Base-by-base conservation (phyloP, 1,140 invertebrate genomes). In the Hylaeus anthracinus region DNA sequence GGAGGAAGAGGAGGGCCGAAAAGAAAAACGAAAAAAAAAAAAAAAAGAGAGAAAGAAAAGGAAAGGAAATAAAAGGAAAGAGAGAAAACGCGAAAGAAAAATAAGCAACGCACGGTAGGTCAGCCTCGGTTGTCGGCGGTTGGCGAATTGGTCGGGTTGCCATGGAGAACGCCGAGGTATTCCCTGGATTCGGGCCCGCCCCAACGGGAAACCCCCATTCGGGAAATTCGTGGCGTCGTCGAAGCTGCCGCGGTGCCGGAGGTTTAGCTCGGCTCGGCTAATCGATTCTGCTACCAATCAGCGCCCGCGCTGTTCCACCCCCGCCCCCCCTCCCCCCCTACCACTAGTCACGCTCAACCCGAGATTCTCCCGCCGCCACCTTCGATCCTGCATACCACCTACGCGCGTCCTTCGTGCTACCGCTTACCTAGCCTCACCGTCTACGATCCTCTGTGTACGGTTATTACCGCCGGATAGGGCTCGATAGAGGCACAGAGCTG, bases 121-220 rank as follows among this genome's bases (percentile, higher is more conserved):
- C 89, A 92, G 84, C 85, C 89, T 90, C 84, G 85, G 86, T 86
- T 88, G 91, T 88, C 88, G 88, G 88, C 87, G 92, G 91, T 92
- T 92, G 91, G 91, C 90, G 91, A 92, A 92, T 92, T 90, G 90
- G 86, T 91, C 87, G 90, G 90, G 91, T 91, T 90, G 90, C 90
- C 88, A 91, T 90, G 90, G 90, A 88, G 90, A 91, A 87, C 89
- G 90, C 80, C 82, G 81, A 87, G 88, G 90, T 89, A 89, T 90
- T 90, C 86, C 89, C 88, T 88, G 87, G 84, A 90, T 90, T 88
- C 88, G 88, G 90, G 83, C 87, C 89, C 90, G 90, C 90, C 90
- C 89, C 89, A 90, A 90, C 88, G 90, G 90, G 87, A 91, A 91
- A 90, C 90, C 90, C 86, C 90, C 89, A 88, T 90, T 89, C 90